A percentile compares a stretch with the other conserved stretches of the same genome.
Evolutionary conservation across 2,797 vertebrate genomes (phyloP).

Genomic region (Odontamblyopus lacepedii): DNA sequence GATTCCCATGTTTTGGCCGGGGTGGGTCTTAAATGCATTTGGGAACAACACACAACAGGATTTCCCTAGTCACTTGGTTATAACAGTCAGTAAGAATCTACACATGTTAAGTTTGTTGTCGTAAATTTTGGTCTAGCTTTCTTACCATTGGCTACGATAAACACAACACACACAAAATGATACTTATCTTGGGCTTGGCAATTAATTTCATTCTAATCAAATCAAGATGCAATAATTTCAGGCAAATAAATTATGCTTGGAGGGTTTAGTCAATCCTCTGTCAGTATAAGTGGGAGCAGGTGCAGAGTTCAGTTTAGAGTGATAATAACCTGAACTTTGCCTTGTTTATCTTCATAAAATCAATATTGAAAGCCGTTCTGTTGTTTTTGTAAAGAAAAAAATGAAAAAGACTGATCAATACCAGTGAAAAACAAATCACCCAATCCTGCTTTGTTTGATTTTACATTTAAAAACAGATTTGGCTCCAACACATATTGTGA

Average conservation of each 20-base stretch:
- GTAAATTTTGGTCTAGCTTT: not conserved
- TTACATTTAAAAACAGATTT: not conserved
- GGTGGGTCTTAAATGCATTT: not conserved
- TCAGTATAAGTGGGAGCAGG: not conserved
- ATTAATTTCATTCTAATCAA: too few species aligned
- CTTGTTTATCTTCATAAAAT: too few species aligned
- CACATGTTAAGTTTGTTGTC: not conserved
- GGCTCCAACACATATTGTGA: not conserved
- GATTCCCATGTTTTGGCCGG: not conserved
- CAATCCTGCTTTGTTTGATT: too few species aligned
- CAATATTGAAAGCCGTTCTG: too few species aligned
- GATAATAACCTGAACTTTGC: too few species aligned
- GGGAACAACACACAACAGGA: not conserved
- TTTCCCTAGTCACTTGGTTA: not conserved
- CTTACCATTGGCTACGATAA: not conserved
- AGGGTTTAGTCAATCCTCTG: not conserved
- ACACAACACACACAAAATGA: too few species aligned
- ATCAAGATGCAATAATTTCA: too few species aligned
- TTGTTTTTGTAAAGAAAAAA: too few species aligned
- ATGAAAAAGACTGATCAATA: not conserved
- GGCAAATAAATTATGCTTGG: too few species aligned
- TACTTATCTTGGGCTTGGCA: too few species aligned
- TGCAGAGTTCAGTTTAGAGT: too few species aligned
- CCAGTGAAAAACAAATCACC: not conserved
- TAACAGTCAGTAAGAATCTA: not conserved